A percentile compares a stretch with the other conserved stretches of the same genome.
These are phyloP conservation scores for Microtus oregoni DNA, from an alignment of 2,113 vertebrate genomes.

Conservation along the genomic window DNA sequence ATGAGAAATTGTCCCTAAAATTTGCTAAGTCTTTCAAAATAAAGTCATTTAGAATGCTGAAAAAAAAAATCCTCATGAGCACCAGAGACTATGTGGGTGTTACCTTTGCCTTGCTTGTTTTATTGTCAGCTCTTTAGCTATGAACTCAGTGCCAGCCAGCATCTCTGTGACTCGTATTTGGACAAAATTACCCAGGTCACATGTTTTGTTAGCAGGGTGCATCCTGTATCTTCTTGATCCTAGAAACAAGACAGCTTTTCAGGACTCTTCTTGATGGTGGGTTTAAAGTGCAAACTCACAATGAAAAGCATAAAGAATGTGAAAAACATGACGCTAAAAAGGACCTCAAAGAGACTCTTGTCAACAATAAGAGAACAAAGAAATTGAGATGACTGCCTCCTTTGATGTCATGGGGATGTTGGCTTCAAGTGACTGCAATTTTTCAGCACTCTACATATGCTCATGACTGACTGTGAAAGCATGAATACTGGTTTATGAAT, in stretches of 20 bases:
- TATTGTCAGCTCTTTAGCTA: neutral
- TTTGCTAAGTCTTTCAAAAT: no score
- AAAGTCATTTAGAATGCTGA: no score
- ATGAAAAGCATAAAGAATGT: neutral
- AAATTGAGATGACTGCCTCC: neutral
- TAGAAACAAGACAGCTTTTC: no score
- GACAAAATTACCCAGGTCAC: neutral
- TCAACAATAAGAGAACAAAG: neutral
- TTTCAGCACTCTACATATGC: neutral
- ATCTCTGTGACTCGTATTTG: neutral
- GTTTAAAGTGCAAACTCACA: neutral
- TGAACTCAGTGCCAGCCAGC: neutral
- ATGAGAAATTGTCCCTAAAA: no score
- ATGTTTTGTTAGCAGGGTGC: neutral
- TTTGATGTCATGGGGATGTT: neutral
- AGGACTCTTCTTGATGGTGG: neutral
- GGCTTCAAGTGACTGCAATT: neutral
- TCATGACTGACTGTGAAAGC: neutral
- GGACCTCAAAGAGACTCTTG: neutral
- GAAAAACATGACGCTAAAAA: neutral
- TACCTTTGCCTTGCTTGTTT: neutral
- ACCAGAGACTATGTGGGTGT: no score
- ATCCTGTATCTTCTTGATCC: neutral
- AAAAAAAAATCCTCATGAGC: neutral
- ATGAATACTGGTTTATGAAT: neutral